Evolutionary conservation across 2,888 invertebrate species (phyloP).

Genomic region (Eueremaeus valkanovi): DNA sequence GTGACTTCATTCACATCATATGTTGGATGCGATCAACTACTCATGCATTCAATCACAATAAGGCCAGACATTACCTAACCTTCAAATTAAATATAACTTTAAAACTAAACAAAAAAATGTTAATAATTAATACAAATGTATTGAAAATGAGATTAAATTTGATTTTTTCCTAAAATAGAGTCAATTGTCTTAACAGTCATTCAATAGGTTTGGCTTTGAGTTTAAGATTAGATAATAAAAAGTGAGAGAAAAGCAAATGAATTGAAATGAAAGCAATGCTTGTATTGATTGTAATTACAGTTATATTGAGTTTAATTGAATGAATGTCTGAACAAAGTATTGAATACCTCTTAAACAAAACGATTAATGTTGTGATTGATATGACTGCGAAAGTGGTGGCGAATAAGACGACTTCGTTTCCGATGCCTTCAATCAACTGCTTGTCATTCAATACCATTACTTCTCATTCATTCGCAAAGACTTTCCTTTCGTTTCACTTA

Average conservation of each 20-base stretch:
- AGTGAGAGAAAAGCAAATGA: background rate
- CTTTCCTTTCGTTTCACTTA: background rate
- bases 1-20: no score
- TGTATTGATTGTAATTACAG: no score
- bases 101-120: no score
- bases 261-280: no score
- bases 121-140: no score
- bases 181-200: background rate
- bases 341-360: background rate
- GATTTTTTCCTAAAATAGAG: no score
- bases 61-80: no score
- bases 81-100: no score
- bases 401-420: conserved; percentile 45
- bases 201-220: background rate
- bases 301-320: no score
- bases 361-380: background rate
- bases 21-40: no score
- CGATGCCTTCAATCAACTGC: conserved; percentile 44
- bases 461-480: background rate
- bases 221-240: background rate
- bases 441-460: conserved; percentile 41
- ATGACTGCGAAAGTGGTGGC: background rate
- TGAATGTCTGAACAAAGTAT: background rate
- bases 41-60: no score
- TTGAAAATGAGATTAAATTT: no score